Evolutionary conservation across 2,113 vertebrate genomes (phyloP), one percentile per base, ranked within the genome.

Genomic region (Sigmodon hispidus): DNA sequence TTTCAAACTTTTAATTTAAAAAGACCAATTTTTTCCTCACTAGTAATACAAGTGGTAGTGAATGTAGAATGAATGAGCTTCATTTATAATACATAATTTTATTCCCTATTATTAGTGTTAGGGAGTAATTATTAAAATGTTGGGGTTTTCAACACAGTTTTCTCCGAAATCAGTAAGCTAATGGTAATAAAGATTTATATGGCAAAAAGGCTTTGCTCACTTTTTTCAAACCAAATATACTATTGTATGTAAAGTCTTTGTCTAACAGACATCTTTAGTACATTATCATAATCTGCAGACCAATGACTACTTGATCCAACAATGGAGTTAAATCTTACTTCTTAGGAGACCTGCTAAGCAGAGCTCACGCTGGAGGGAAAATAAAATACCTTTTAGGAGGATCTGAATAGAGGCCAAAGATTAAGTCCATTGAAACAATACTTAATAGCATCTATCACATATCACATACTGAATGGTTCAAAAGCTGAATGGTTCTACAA

Each of bases 281-380:
- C 34, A 59, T 81, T 72, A 43, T 85, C n/a, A 87, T 81, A 48
- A 70, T 90, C 48, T 69, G 29, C 8, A 87, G 43, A 57, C 34
- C 5, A 48, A 0, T 57, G 80, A 77, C 24, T 79, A 40, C 67
- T 65, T 69, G 81, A 89, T 67, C 11, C 16, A 75, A 24, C 16
- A 13, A 21, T 43, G 17, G 21, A 70, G 61, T 85, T 34, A 83
- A 96, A 96, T 73, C 17, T 31, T 52, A 73, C 95, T 22, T 57
- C 31, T 84, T 86, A 87, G 52, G 75, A 83, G 40, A n/a, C 45
- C 26, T 36, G n/a, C 11, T 76, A 90, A 89, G 29, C 59, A 67
- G 29, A 80, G 43, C 61, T 94, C 89, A 87, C 40, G 65, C 13
- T 43, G 45, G 79, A 72, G 83, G 92, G 65, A 96, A 92, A 95